These are phyloP conservation scores for Drosophila novamexicana DNA, from an alignment of 1,140 invertebrate species.

Conservation along the genomic window DNA sequence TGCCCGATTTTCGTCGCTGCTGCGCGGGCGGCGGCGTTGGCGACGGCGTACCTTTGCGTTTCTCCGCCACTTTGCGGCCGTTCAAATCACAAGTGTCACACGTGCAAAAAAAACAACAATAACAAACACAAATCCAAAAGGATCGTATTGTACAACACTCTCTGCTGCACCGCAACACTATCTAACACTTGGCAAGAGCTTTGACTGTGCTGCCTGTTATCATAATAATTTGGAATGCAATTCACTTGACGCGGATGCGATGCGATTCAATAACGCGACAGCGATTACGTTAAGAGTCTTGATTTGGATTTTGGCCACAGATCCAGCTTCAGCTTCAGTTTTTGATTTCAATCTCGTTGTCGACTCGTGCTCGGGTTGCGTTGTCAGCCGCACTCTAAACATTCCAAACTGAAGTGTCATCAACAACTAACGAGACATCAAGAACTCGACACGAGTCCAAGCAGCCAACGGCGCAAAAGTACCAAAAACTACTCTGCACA, in stretches of 20 bases:
- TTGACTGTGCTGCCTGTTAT: background rate
- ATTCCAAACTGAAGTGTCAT: conserved; percentile 84
- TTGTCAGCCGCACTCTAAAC: conserved; percentile 77
- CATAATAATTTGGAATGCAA: conserved; percentile 8
- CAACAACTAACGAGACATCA: conserved; percentile 84
- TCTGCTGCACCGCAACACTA: background rate
- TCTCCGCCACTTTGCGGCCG: conserved; percentile 83
- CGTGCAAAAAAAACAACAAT: conserved; percentile 27
- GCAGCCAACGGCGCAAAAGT: conserved; percentile 79
- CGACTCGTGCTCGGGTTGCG: conserved; percentile 27
- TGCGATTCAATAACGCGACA: background rate
- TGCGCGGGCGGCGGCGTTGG: conserved; percentile 61
- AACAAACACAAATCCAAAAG: background rate
- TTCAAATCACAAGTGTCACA: conserved; percentile 26
- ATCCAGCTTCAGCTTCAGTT: background rate
- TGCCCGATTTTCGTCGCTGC: conserved; percentile 65
- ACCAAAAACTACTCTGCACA: conserved; percentile 60
- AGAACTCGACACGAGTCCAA: conserved; percentile 83
- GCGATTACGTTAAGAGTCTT: background rate
- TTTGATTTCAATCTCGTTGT: conserved; percentile 14
- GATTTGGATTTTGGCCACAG: background rate
- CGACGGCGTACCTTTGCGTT: conserved; percentile 77
- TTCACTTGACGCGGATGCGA: background rate
- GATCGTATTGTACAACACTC: background rate
- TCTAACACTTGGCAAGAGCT: conserved; percentile 7